A percentile compares a stretch with the other conserved stretches of the same genome.
Evolutionary conservation across 2,113 vertebrate species (phyloP).

Genomic region (Mormyrus lacerda): DNA sequence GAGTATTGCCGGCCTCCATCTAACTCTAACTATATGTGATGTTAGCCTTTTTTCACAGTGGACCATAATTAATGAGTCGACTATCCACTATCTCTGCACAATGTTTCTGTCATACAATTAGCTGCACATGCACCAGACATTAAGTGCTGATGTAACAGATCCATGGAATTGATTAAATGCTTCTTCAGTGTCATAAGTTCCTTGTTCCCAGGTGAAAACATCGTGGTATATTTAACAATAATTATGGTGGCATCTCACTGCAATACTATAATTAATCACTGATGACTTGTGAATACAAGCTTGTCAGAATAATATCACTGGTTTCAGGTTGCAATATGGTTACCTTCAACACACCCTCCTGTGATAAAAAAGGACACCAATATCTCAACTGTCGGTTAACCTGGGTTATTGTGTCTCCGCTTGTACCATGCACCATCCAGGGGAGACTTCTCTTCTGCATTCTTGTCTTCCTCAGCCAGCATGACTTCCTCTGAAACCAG

Average conservation of each 20-base stretch:
- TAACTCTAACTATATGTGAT: background rate
- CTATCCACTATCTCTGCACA: background rate
- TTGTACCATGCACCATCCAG: conserved; percentile 79
- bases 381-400: conserved; percentile 23
- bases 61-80: background rate
- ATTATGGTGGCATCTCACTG: background rate
- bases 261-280: background rate
- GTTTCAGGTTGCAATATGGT: background rate
- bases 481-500: conserved; percentile 87
- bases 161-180: background rate
- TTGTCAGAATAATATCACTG: background rate
- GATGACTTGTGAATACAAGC: background rate
- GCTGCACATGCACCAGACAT: background rate
- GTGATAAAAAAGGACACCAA: background rate
- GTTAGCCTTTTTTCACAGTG: background rate
- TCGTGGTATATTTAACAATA: background rate
- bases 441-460: conserved; percentile 84
- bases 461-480: conserved; percentile 93
- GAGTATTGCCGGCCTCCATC: background rate
- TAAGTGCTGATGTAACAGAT: background rate
- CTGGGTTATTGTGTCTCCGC: conserved; percentile 57
- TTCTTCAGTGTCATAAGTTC: background rate
- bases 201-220: background rate
- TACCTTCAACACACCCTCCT: background rate
- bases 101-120: background rate